Evolutionary conservation across 1,140 invertebrate genomes (phyloP).

Genomic region (Oryctes rhinoceros): DNA sequence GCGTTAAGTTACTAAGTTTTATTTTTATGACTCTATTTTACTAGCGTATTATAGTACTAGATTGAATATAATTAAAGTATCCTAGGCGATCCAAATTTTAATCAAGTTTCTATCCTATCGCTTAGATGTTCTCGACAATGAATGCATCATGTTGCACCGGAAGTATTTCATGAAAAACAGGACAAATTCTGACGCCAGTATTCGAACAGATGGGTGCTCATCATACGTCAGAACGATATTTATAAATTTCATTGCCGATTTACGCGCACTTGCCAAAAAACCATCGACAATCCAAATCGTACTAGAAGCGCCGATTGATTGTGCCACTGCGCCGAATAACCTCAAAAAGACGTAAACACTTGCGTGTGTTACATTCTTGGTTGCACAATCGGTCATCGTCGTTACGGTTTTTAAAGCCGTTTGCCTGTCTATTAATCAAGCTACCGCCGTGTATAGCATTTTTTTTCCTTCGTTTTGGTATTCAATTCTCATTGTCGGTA

Average conservation of each 20-base stretch:
- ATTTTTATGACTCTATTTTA: too few relatives aligned
- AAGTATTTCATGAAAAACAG: not conserved
- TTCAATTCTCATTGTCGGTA: slow-evolving; percentile 26
- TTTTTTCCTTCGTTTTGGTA: slow-evolving; percentile 17
- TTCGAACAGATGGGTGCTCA: not conserved
- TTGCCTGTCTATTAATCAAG: slow-evolving; percentile 13
- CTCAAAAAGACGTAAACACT: slow-evolving; percentile 12
- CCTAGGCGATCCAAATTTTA: too few relatives aligned
- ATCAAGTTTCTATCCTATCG: too few relatives aligned
- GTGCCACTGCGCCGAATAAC: not conserved
- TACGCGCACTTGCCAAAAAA: slow-evolving; percentile 22
- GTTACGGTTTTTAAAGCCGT: slow-evolving; percentile 17
- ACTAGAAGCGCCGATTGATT: not conserved
- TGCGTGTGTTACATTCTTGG: not conserved
- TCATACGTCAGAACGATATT: slow-evolving; percentile 29
- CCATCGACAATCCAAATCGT: slow-evolving; percentile 14
- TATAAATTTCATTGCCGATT: slow-evolving; percentile 25
- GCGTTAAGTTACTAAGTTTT: too few relatives aligned
- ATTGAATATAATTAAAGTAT: too few relatives aligned
- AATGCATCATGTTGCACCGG: not conserved
- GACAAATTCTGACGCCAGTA: not conserved
- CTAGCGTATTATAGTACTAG: too few relatives aligned
- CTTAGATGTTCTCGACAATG: not conserved
- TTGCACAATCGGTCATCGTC: not conserved
- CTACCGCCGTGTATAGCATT: not conserved